Evolutionary conservation across 1,140 invertebrate species (phyloP).

Genomic region (Paralvinella palmiformis): DNA sequence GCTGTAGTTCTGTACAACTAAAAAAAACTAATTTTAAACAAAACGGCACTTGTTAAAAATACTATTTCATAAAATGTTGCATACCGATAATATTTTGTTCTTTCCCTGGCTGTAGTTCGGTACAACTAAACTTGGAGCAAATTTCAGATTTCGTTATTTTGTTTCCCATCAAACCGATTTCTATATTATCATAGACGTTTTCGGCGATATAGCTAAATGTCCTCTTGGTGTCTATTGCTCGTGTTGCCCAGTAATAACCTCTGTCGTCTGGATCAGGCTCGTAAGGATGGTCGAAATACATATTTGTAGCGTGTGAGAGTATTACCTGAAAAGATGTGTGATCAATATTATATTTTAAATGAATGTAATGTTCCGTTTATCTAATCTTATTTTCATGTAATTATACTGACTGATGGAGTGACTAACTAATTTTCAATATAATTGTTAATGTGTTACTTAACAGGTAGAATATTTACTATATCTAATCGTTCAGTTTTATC

Average conservation of each 20-base stretch:
- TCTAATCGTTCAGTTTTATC: background rate
- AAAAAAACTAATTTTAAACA: too few species aligned
- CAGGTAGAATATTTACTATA: background rate
- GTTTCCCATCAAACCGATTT: slow-evolving; percentile 14
- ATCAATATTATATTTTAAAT: background rate
- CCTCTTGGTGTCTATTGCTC: slow-evolving; percentile 32
- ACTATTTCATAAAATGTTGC: too few species aligned
- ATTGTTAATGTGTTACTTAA: background rate
- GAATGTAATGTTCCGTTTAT: background rate
- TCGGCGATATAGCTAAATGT: slow-evolving; percentile 34
- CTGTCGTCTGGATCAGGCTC: slow-evolving; percentile 41
- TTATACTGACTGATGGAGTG: too few species aligned
- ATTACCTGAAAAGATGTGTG: slow-evolving; percentile 28
- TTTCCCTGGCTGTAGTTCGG: background rate
- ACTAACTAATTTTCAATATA: background rate
- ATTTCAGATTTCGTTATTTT: background rate
- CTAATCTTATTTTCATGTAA: too few species aligned
- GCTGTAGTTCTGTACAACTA: too few species aligned
- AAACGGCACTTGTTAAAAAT: too few species aligned
- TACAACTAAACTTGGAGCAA: background rate
- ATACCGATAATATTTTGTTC: background rate
- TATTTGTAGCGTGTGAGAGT: slow-evolving; percentile 35
- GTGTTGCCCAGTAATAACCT: slow-evolving; percentile 40
- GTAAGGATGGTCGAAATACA: slow-evolving; percentile 45
- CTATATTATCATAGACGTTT: slow-evolving; percentile 34